Evolutionary conservation across 2,113 vertebrate genomes (phyloP), one percentile per base, ranked within the genome.

Genomic region (Andinoacara biseriatus): DNA sequence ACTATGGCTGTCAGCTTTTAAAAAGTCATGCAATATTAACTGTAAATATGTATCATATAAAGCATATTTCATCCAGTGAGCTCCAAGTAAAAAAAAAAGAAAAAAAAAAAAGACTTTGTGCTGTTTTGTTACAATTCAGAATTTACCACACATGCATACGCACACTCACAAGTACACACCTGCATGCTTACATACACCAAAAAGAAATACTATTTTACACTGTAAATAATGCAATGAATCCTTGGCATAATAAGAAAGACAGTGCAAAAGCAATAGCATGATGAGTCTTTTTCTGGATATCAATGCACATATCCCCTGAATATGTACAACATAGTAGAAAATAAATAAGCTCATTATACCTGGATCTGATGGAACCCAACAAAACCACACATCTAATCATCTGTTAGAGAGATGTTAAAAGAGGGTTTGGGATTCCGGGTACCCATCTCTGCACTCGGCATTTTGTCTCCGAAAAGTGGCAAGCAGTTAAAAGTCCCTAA

Each of bases 241-340:
- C 95, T 95, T 96, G 95, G 95, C 94, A 93, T 95, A 93, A 90
- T 91, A 84, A 86, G 90, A 93, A 91, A 90, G 88, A 93, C 90
- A 88, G 91, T 91, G 90, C 88, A 95, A 94, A 95, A 95, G 93
- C 91, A 89, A 86, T 61, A 91, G 85, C 88, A 82, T 81, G 62
- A 84, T 86, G 82, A 88, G 89, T 90, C 80, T 84, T 76, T 83
- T 77, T 90, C 63, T 87, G 76, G 56, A 87, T 84, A 88, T 86
- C 24, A 67, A 78, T 60, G 72, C 79, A 88, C 82, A 80, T 79
- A 80, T 86, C 78, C 78, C 81, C 56, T 49, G 83, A 80, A 84
- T 80, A 86, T 86, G 87, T 38, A 67, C 67, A 65, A 84, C 52
- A 86, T 86, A 80, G 56, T 86, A 80, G 43, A 82, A 90, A 91